Evolutionary conservation across 2,113 vertebrate genomes (phyloP).

Genomic region (Perca flavescens): DNA sequence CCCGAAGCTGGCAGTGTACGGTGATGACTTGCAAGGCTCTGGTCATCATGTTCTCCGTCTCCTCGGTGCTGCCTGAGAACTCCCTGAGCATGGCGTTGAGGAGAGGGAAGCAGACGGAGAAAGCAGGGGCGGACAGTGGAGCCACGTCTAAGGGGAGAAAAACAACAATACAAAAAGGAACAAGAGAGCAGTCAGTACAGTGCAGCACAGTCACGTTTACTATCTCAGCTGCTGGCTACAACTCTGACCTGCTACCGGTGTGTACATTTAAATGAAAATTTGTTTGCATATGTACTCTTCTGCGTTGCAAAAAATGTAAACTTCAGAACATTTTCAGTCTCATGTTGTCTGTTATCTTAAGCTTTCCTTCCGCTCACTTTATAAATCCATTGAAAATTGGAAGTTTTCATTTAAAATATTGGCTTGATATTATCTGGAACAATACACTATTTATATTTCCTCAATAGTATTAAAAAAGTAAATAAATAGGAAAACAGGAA

Average conservation of each 20-base stretch:
- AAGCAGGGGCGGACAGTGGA: constrained; percentile 82
- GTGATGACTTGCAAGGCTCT: constrained; percentile 90
- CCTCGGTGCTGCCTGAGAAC: constrained; percentile 86
- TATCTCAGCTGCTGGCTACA: not conserved
- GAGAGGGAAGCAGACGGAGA: constrained; percentile 94
- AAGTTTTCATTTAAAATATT: not conserved
- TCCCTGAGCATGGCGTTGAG: constrained; percentile 91
- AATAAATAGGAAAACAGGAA: not conserved
- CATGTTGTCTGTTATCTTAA: not conserved
- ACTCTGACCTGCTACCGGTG: not conserved
- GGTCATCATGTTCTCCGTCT: constrained; percentile 87
- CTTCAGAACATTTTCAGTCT: not conserved
- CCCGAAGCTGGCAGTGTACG: constrained; percentile 90
- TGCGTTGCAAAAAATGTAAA: not conserved
- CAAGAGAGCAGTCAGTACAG: not conserved
- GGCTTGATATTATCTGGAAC: not conserved
- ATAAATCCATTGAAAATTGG: not conserved
- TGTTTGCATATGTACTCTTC: not conserved
- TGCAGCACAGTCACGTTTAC: not conserved
- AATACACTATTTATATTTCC: too few relatives aligned
- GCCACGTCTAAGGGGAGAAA: constrained; percentile 56
- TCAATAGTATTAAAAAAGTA: not conserved
- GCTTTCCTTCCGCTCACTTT: not conserved
- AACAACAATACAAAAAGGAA: not conserved
- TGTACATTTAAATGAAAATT: not conserved